A percentile compares a stretch with the other conserved stretches of the same genome.
Conservation (phyloP, 2,797 vertebrate genomes). For the Anomalospiza imberbis region DNA sequence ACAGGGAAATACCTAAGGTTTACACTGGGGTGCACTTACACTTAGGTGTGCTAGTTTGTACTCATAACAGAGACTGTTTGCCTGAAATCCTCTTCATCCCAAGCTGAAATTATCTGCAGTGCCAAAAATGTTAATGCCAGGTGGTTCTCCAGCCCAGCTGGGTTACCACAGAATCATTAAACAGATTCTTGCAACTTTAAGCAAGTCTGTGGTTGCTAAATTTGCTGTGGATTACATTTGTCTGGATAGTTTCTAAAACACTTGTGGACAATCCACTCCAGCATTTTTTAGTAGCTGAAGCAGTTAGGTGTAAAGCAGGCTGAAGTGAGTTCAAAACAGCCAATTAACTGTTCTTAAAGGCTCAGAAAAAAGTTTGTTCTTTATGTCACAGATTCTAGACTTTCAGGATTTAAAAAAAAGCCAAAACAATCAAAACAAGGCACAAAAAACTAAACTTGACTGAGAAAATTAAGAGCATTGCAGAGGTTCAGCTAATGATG, state of each 20-base stretch:
- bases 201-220: background rate
- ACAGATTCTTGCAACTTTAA: conserved; percentile 6
- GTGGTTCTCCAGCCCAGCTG: background rate
- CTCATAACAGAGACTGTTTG: background rate
- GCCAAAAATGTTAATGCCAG: background rate
- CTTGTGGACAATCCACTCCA: background rate
- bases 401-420: background rate
- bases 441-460: background rate
- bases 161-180: background rate
- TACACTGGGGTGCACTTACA: background rate
- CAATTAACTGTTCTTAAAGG: background rate
- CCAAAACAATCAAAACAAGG: background rate
- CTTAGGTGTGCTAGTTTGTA: background rate
- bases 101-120: background rate
- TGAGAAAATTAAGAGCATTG: background rate
- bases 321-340: background rate
- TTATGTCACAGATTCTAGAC: background rate
- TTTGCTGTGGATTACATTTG: background rate
- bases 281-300: background rate
- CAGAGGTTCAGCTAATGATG: background rate
- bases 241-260: background rate
- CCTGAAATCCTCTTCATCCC: background rate
- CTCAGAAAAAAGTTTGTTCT: background rate
- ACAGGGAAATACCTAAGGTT: background rate
- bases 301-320: background rate